Conservation (phyloP, 2,113 vertebrate genomes). For the Muntiacus muntjak region DNA sequence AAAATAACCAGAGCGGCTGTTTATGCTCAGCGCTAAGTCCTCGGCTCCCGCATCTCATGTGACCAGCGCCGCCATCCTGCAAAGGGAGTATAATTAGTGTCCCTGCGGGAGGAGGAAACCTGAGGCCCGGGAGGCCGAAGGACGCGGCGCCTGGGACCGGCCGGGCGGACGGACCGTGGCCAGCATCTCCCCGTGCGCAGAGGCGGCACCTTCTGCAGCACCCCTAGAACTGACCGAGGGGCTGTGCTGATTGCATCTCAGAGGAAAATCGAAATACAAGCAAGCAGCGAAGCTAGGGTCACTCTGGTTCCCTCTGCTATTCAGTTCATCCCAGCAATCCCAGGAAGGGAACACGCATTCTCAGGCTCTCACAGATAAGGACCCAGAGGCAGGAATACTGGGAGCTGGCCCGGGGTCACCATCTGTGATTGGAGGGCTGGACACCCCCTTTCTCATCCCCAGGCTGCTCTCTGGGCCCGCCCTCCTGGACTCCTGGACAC, state of each 20-base stretch:
- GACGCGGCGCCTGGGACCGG: not conserved
- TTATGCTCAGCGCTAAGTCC: not conserved
- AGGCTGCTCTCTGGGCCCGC: accelerated
- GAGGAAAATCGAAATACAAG: accelerated
- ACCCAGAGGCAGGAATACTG: too few species aligned
- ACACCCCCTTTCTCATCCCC: too few species aligned
- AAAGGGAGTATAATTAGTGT: not conserved
- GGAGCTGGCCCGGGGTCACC: accelerated
- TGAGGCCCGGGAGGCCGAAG: not conserved
- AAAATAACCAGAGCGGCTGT: not conserved
- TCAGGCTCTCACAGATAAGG: not conserved
- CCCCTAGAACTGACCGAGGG: not conserved
- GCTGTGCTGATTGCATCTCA: accelerated
- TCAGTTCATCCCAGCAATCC: accelerated
- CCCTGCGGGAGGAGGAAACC: not conserved
- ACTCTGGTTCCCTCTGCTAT: accelerated
- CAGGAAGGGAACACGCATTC: accelerated
- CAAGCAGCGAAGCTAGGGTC: not conserved
- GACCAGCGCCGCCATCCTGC: accelerated
- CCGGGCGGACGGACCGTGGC: too few species aligned
- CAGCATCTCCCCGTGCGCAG: accelerated
- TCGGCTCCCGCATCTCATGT: too few species aligned
- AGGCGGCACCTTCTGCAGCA: not conserved
- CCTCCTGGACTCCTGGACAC: too few species aligned
- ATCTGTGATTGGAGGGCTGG: not conserved